Percentiles rank a stretch among this genome's conserved stretches.
phyloP scores from a whole-genome alignment of 2,888 invertebrate genomes.

The Phaedon cochleariae region DNA sequence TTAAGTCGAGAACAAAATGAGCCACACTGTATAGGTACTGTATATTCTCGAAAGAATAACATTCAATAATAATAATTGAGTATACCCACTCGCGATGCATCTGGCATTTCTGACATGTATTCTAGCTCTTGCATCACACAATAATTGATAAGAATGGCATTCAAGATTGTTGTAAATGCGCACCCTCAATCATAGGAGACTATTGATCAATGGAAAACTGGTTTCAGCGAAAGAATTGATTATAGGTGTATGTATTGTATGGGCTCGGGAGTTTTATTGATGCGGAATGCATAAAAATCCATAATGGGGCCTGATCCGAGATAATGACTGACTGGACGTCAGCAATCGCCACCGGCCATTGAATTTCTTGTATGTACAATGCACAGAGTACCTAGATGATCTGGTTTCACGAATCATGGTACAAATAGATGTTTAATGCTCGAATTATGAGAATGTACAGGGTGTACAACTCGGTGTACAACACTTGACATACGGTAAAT shows the following conservation, averaged over 20 bases:
- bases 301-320: too few relatives aligned
- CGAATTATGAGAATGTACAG: too few relatives aligned
- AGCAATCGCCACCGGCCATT: not conserved
- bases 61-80: too few relatives aligned
- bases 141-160: not conserved
- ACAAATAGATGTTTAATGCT: too few relatives aligned
- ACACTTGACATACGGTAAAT: too few relatives aligned
- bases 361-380: not conserved
- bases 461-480: too few relatives aligned
- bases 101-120: not conserved
- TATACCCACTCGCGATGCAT: too few relatives aligned
- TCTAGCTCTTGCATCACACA: not conserved
- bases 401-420: not conserved
- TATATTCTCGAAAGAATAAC: too few relatives aligned
- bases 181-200: conserved; percentile 7
- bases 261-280: not conserved
- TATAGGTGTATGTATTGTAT: conserved; percentile 1
- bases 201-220: conserved; percentile 21
- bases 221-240: conserved; percentile 21
- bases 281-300: not conserved
- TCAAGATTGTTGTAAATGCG: conserved; percentile 11
- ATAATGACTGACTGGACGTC: conserved; percentile 1
- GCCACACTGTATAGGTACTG: too few relatives aligned
- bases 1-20: too few relatives aligned
- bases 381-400: not conserved